Evolutionary conservation across 2,797 vertebrate species (phyloP).

Genomic region (Rachycentron canadum): DNA sequence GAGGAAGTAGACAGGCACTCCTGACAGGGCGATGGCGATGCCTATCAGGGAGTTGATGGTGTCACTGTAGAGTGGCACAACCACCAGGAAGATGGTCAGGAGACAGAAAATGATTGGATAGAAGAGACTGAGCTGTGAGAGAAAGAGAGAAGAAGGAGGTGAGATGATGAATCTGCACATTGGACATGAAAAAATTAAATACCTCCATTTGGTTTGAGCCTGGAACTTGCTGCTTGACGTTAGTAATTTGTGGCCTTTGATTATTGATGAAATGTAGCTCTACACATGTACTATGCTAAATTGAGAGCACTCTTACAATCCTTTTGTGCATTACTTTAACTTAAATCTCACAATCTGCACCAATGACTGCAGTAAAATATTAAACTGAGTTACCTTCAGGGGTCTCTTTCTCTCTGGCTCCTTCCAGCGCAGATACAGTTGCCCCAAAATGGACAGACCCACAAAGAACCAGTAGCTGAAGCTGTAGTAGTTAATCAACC

Average conservation of each 20-base stretch:
- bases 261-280: too few relatives aligned
- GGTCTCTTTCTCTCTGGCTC: conserved; percentile 89
- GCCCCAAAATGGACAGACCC: conserved; percentile 92
- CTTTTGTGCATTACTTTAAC: background rate
- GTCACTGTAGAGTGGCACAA: conserved; percentile 93
- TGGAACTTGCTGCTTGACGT: too few relatives aligned
- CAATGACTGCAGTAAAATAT: background rate
- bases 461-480: conserved; percentile 98
- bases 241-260: too few relatives aligned
- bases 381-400: conserved; percentile 85
- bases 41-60: conserved; percentile 92
- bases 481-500: conserved; percentile 96
- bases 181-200: too few relatives aligned
- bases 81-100: conserved; percentile 93
- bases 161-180: background rate
- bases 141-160: background rate
- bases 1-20: conserved; percentile 92
- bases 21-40: conserved; percentile 91
- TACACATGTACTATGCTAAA: too few relatives aligned
- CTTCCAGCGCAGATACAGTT: conserved; percentile 94
- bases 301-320: background rate
- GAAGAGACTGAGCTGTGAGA: conserved; percentile 89
- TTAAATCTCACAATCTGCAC: background rate
- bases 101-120: conserved; percentile 93
- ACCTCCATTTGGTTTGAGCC: too few relatives aligned